phyloP scores from a whole-genome alignment of 2,797 vertebrate genomes.

The Acrocephalus scirpaceus region DNA sequence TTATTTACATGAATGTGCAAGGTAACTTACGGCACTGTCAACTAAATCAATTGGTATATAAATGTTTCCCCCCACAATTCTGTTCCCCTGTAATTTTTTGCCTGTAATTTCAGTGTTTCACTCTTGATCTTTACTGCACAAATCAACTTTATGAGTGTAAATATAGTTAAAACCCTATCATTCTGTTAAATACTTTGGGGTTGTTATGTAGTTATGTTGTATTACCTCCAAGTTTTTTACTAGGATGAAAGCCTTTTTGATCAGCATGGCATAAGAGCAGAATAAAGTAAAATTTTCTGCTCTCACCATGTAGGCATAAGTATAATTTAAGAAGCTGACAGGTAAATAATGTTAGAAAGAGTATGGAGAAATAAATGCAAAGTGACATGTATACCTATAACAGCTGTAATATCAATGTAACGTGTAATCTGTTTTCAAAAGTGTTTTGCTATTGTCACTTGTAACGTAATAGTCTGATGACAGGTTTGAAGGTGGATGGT shows the following conservation, averaged over 20 bases:
- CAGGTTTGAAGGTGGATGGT: background rate
- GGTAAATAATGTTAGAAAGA: background rate
- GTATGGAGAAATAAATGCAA: background rate
- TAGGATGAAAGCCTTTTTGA: background rate
- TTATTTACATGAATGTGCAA: background rate
- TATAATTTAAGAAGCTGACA: background rate
- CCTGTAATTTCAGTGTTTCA: background rate
- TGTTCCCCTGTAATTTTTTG: background rate
- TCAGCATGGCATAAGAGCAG: background rate
- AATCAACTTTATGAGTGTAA: background rate
- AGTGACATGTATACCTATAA: background rate
- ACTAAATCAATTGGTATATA: background rate
- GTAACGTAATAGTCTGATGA: background rate
- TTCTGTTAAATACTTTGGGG: background rate
- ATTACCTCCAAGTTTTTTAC: background rate
- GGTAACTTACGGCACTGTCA: background rate
- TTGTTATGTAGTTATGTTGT: background rate
- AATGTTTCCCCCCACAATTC: background rate
- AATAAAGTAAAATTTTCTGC: background rate
- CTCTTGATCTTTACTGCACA: background rate
- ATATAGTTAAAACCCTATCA: background rate
- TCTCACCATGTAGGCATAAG: background rate
- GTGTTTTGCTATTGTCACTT: background rate
- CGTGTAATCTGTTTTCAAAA: background rate
- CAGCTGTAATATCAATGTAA: background rate